These are phyloP conservation scores for Mungos mungo DNA, from an alignment of 2,113 vertebrate species.

Conservation along the genomic window DNA sequence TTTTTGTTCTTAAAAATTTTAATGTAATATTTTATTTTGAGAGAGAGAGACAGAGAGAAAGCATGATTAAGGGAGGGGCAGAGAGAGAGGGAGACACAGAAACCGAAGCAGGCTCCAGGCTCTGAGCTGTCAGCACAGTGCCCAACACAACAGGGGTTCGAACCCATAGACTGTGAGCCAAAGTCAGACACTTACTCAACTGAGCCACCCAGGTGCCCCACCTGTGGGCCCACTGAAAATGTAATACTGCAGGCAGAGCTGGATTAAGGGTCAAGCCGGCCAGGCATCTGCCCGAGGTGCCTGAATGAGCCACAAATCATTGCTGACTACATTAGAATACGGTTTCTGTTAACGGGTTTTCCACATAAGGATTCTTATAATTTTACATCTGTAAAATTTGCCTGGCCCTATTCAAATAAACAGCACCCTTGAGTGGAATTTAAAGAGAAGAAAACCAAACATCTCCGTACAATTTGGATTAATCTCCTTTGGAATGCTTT, in stretches of 20 bases:
- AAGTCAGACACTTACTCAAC: too few relatives aligned
- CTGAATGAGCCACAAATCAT: neutral
- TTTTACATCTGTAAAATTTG: conserved; percentile 4
- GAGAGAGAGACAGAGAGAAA: too few relatives aligned
- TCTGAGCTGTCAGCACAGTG: too few relatives aligned
- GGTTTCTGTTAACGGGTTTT: neutral
- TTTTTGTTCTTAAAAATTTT: too few relatives aligned
- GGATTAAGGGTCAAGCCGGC: neutral
- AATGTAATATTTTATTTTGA: too few relatives aligned
- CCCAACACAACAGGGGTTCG: too few relatives aligned
- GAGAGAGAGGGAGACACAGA: too few relatives aligned
- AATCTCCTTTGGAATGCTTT: neutral
- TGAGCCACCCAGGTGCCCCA: too few relatives aligned
- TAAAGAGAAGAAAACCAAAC: conserved; percentile 29
- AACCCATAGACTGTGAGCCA: too few relatives aligned
- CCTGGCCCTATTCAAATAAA: neutral
- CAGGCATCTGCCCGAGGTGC: neutral
- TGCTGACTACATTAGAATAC: neutral
- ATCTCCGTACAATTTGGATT: neutral
- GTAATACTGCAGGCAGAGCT: neutral
- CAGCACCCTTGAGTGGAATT: neutral
- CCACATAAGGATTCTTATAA: neutral
- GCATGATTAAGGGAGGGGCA: too few relatives aligned
- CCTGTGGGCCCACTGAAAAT: neutral
- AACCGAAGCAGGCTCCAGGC: too few relatives aligned